Base-by-base conservation (phyloP, 2,797 vertebrate species). In the Propithecus perrieri region DNA sequence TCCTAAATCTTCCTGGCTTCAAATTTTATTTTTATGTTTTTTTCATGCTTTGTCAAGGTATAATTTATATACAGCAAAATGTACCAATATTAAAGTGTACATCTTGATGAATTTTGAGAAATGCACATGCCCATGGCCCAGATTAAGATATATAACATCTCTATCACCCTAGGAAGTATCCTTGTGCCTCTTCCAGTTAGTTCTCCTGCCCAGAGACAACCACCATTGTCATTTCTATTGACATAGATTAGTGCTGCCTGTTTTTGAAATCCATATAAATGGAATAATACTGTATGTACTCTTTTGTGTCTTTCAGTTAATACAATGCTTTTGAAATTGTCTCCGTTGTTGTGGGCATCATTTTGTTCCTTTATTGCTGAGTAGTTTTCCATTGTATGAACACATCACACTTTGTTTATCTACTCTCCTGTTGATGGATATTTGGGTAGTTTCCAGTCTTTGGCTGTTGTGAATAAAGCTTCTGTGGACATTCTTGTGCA, bases 91-190 rank as follows among this genome's bases (percentile, higher is more conserved):
- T 89, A 67, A 72, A 86, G 69, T 30, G 24, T n/a, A 30, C 2
- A n/a, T 14, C 72, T 69, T 93, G 61, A 90, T 78, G 61, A 69
- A 69, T 81, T 96, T 89, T 90, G 85, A 95, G 69, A 94, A 50
- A 80, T 1, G 0, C 38, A 57, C 13, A 26, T 2, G 22, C 28
- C 26, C 33, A 63, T 67, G 76, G 65, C 72, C 14, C 41, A 61
- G 55, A 81, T 91, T 65, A 76, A 71, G 61, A 63, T 69, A 26
- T 6, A 41, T 85, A 92, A 75, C 28, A 63, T 63, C 85, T 85
- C 55, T 8, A 5, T 86, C 26, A 61, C 43, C 22, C 41, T 53
- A 84, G 65, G 75, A 89, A 80, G 14, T 41, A 55, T 53, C 53
- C 41, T 78, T 7, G 1, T 30, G 15, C 33, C 57, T 94, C 85